Evolutionary conservation across 2,888 invertebrate genomes (phyloP).

Genomic region (Leptopterna dolabrata): DNA sequence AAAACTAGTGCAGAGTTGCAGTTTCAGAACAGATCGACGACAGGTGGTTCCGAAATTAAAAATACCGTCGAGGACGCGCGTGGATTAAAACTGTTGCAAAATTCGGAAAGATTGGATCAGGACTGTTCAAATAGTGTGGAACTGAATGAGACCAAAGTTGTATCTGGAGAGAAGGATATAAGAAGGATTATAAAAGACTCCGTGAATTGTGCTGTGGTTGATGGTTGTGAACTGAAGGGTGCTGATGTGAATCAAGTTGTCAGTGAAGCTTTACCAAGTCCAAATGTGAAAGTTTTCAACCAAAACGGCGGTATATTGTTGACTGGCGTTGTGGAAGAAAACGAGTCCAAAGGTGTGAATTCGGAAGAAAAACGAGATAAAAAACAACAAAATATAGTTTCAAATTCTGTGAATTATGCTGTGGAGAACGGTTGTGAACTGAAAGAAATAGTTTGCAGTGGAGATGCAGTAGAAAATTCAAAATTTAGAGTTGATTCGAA

Average conservation of each 20-base stretch:
- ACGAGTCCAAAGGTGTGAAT: background rate
- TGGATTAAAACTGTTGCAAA: background rate
- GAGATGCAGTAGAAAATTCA: background rate
- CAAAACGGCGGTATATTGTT: background rate
- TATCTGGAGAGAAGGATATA: background rate
- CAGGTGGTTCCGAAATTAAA: background rate
- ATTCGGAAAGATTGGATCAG: background rate
- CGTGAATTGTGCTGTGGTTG: no score
- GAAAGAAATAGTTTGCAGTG: background rate
- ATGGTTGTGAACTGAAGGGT: no score
- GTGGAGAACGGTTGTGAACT: background rate
- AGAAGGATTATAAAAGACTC: background rate
- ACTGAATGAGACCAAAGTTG: background rate
- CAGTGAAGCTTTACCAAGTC: no score
- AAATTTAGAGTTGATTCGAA: background rate
- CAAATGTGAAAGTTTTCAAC: no score
- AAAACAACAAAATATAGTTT: background rate
- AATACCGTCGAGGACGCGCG: background rate
- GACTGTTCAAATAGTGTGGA: background rate
- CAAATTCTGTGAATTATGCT: background rate
- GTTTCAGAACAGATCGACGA: constrained; percentile 13
- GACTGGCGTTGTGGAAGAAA: background rate
- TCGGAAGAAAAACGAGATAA: background rate
- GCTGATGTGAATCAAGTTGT: background rate
- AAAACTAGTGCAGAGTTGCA: background rate